Conservation (phyloP, 2,888 invertebrate genomes). For the Drosophila emarginata region DNA sequence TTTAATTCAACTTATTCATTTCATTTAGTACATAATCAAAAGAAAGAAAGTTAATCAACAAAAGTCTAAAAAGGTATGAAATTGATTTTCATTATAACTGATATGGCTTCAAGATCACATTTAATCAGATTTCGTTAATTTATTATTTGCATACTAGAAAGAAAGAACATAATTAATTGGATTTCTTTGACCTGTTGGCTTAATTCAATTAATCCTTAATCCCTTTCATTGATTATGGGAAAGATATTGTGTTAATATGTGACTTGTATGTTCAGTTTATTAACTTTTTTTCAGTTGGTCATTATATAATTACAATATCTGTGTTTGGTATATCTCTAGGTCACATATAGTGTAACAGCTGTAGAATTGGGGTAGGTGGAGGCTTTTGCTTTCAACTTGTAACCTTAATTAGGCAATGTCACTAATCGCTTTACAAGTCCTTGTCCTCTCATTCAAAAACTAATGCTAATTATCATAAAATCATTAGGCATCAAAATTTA, state of each 20-base stretch:
- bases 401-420: conserved; percentile 66
- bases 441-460: conserved; percentile 44
- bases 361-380: background rate
- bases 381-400: conserved; percentile 42
- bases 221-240: background rate
- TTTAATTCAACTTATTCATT: too few species aligned
- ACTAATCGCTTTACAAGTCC: conserved; percentile 71
- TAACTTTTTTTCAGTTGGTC: background rate
- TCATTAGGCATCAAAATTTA: conserved; percentile 68
- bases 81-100: too few species aligned
- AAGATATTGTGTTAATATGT: background rate
- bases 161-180: background rate
- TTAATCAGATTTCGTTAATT: too few species aligned
- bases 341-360: background rate
- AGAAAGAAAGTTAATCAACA: too few species aligned
- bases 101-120: too few species aligned
- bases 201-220: background rate
- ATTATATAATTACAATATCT: background rate
- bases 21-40: too few species aligned
- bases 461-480: conserved; percentile 75
- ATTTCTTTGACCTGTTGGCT: background rate
- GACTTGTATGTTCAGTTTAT: background rate
- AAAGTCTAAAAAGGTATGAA: too few species aligned
- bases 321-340: background rate
- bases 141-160: too few species aligned